Evolutionary conservation across 2,113 vertebrate genomes (phyloP).

Genomic region (Hydrolagus affinis): DNA sequence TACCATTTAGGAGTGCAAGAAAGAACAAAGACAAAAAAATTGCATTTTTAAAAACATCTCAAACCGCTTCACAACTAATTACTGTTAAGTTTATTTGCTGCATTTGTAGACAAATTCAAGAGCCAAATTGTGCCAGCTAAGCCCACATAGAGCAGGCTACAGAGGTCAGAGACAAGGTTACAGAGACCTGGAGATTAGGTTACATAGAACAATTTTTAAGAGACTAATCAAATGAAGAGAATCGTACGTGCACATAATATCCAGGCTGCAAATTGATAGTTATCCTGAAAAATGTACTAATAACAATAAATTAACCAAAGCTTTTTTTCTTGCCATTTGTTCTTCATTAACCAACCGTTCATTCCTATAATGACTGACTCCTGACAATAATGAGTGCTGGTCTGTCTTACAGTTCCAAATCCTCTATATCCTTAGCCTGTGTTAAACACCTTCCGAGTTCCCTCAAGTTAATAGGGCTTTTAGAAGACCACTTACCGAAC

Average conservation of each 20-base stretch:
- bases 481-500: neutral
- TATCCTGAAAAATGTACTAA: neutral
- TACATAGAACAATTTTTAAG: too few species aligned
- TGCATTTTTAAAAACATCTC: too few species aligned
- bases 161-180: too few species aligned
- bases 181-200: too few species aligned
- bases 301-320: neutral
- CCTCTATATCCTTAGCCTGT: neutral
- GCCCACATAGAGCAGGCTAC: too few species aligned
- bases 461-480: neutral
- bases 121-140: too few species aligned
- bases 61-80: too few species aligned
- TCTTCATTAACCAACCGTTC: neutral
- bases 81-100: too few species aligned
- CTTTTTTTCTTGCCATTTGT: neutral
- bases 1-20: neutral
- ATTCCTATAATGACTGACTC: neutral
- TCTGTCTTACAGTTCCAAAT: neutral
- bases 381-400: neutral
- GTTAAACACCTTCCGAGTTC: neutral
- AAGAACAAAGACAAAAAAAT: neutral
- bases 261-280: too few species aligned
- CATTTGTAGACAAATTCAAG: too few species aligned
- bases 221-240: too few species aligned
- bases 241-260: too few species aligned